Conservation (phyloP, 2,797 vertebrate genomes). For the Borostomias antarcticus region DNA sequence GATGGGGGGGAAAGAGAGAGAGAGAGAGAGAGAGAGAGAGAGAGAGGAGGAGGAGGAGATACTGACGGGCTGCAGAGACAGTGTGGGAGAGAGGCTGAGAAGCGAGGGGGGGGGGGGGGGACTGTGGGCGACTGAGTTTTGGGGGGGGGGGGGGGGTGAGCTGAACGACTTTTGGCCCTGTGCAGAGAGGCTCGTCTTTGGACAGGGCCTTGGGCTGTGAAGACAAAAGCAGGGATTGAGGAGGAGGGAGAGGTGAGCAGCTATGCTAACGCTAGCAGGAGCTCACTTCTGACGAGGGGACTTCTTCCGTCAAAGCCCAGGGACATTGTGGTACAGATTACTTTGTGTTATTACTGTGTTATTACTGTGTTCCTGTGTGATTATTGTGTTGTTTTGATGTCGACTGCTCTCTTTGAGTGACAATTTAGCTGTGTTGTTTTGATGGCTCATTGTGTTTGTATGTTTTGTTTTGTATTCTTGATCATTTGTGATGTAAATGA, state of each 20-base stretch:
- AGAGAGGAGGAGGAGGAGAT: constrained; percentile 18
- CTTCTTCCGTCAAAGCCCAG: constrained; percentile 48
- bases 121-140: constrained; percentile 11
- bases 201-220: constrained; percentile 32
- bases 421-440: constrained; percentile 29
- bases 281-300: constrained; percentile 41
- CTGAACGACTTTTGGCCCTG: constrained; percentile 7
- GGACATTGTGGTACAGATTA: constrained; percentile 50
- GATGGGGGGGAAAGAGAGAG: constrained; percentile 42
- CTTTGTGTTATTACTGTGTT: constrained; percentile 37
- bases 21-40: neutral
- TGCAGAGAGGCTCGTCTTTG: constrained; percentile 12
- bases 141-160: constrained; percentile 1
- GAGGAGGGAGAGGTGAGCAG: constrained; percentile 29
- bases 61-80: constrained; percentile 13
- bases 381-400: constrained; percentile 36
- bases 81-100: neutral
- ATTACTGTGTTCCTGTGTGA: constrained; percentile 14
- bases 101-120: constrained; percentile 6
- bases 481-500: constrained; percentile 13
- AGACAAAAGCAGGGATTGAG: constrained; percentile 23
- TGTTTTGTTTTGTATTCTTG: constrained; percentile 28
- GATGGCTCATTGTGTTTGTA: constrained; percentile 24
- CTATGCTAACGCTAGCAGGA: constrained; percentile 45
- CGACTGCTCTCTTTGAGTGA: too few species aligned